Evolutionary conservation across 2,113 vertebrate species (phyloP).

Genomic region (Sphyrna mokarran): DNA sequence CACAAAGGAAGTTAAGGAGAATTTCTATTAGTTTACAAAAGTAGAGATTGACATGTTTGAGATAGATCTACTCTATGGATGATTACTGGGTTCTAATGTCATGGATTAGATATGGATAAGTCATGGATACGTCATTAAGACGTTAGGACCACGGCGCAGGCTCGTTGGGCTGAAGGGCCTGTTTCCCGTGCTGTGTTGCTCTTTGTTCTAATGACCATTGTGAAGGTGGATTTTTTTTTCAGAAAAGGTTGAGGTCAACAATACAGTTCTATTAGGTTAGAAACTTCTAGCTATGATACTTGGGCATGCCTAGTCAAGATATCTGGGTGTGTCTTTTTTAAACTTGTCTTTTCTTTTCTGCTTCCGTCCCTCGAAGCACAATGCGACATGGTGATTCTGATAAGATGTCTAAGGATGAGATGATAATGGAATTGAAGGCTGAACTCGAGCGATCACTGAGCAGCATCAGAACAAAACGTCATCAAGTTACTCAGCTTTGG

Average conservation of each 20-base stretch:
- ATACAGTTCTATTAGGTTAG: neutral
- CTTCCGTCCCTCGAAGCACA: slow-evolving; percentile 36
- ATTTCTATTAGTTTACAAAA: neutral
- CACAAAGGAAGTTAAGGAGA: neutral
- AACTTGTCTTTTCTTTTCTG: neutral
- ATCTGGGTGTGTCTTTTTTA: neutral
- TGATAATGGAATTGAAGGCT: slow-evolving; percentile 61
- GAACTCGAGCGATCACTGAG: slow-evolving; percentile 76
- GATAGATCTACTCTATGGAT: neutral
- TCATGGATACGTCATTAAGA: no score
- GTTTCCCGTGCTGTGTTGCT: no score
- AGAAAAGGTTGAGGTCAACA: neutral
- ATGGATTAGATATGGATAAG: no score
- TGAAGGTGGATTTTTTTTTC: neutral
- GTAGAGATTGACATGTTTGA: neutral
- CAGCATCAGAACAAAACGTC: slow-evolving; percentile 76
- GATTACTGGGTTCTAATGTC: neutral
- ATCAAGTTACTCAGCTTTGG: slow-evolving; percentile 69
- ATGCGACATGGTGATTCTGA: slow-evolving; percentile 47
- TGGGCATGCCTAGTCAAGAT: neutral
- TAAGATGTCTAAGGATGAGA: slow-evolving; percentile 67
- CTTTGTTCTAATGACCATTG: neutral
- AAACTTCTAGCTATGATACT: neutral
- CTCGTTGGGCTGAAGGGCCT: no score
- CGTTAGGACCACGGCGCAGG: no score